These are phyloP conservation scores for Heliangelus exortis DNA, from an alignment of 2,797 vertebrate genomes.

Conservation along the genomic window DNA sequence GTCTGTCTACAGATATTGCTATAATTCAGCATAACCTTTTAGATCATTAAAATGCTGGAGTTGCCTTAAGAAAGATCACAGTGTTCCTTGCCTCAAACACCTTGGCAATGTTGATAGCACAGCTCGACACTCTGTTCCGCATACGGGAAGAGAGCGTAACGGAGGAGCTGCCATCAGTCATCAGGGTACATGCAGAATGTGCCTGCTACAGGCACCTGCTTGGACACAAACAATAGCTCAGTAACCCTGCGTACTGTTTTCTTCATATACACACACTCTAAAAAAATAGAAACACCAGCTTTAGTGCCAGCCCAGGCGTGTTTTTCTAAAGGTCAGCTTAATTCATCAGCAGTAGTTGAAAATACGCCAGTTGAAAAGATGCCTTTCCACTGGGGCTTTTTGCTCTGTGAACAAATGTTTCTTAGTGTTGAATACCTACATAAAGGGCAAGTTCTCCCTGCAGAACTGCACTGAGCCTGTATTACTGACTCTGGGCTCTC, in stretches of 20 bases:
- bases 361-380: conserved; percentile 29
- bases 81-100: not conserved
- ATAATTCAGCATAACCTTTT: not conserved
- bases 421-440: not conserved
- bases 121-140: not conserved
- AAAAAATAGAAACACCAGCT: not conserved
- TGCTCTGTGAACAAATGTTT: conserved; percentile 46
- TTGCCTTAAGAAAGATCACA: not conserved
- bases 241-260: not conserved
- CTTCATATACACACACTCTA: not conserved
- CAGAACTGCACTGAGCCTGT: not conserved
- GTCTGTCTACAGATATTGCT: not conserved
- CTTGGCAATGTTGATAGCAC: not conserved
- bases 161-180: not conserved
- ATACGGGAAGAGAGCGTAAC: not conserved
- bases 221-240: not conserved
- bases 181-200: rapidly evolving
- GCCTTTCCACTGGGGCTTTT: conserved; percentile 45
- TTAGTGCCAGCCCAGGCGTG: not conserved
- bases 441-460: conserved; percentile 22
- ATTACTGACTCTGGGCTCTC: not conserved
- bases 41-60: not conserved
- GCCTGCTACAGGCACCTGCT: not conserved
- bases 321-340: conserved; percentile 58
- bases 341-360: conserved; percentile 46